Base-by-base conservation (phyloP, 2,888 invertebrate species). In the Malacosoma neustria region DNA sequence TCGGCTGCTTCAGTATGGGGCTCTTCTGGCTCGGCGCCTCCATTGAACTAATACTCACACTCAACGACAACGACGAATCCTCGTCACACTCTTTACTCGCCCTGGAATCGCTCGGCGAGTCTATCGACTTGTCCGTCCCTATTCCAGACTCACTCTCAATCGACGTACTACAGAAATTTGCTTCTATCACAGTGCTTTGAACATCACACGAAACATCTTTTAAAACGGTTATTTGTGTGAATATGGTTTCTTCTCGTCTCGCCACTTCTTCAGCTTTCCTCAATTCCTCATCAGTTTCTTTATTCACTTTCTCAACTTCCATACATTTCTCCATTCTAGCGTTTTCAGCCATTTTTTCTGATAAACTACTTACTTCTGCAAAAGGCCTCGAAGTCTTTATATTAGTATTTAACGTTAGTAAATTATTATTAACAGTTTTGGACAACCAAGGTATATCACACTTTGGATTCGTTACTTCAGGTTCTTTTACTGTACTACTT, bases 1-100 rank as follows among this genome's bases (percentile, higher is more conserved):
- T 93, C 29, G 94, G 94, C 54, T 92, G 92, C 43, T 93, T 93
- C 34, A 94, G 68, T 39, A 94, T 93, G 7, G 94, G 94, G 56
- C 92, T 93, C 52, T 91, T 91, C 60, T 88, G 89, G 45, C 76
- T 71, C 36, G 68, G 72, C 35, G 65, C 54, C 14, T 84, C 84
- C 39, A 71, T 59, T 13, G 77, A 80, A 60, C 76, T 70, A 48
- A 80, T 60, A 57, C 82, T 85, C 36, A 85, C 65, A 60, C 84
- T 80, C 43, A 85, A 57, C 7, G 79, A 81, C 41, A 84, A 54
- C 22, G 76, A 72, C 3, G 84, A 85, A 50, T 87, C 86, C 31
- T 87, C 86, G 44, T 85, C 85, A 40, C 82, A 75, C 46, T 87
- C 87, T 49, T 86, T 86, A 48, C 82, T 84, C 35, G 74, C 59